Percentiles rank a stretch among this genome's conserved stretches.
Evolutionary conservation across 2,888 invertebrate genomes (phyloP).

Genomic region (Antheraea assamensis): DNA sequence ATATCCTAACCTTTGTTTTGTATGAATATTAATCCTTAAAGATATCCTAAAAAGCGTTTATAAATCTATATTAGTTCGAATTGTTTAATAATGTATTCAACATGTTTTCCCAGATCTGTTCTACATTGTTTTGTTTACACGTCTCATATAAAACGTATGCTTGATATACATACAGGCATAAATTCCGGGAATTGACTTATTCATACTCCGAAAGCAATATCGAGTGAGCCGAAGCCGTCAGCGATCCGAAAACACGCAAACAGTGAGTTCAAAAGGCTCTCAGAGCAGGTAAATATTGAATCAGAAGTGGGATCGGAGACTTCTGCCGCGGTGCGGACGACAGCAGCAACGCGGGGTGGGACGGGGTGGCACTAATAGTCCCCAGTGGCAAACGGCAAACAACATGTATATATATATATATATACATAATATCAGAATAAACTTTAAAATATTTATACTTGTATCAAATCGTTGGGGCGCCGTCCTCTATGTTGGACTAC

Average conservation of each 20-base stretch:
- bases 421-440: conserved; percentile 58
- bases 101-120: conserved; percentile 50
- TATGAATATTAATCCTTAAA: conserved; percentile 48
- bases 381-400: conserved; percentile 80
- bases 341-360: conserved; percentile 34
- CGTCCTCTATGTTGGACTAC: conserved; percentile 15
- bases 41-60: conserved; percentile 39
- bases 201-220: conserved; percentile 79
- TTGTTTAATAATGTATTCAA: conserved; percentile 33
- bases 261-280: conserved; percentile 80
- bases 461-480: conserved; percentile 57
- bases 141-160: conserved; percentile 61
- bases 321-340: conserved; percentile 57
- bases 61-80: conserved; percentile 40
- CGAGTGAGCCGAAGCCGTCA: conserved; percentile 72
- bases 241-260: conserved; percentile 81
- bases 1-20: conserved; percentile 57
- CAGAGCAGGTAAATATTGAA: conserved; percentile 81
- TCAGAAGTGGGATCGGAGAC: conserved; percentile 80
- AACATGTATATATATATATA: conserved; percentile 61
- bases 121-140: conserved; percentile 52
- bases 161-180: conserved; percentile 55
- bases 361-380: conserved; percentile 71
- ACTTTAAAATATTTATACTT: conserved; percentile 73
- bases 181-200: conserved; percentile 74